A percentile compares a stretch with the other conserved stretches of the same genome.
These are phyloP conservation scores for Otocyon megalotis DNA, from an alignment of 2,113 vertebrate species.

Conservation along the genomic window DNA sequence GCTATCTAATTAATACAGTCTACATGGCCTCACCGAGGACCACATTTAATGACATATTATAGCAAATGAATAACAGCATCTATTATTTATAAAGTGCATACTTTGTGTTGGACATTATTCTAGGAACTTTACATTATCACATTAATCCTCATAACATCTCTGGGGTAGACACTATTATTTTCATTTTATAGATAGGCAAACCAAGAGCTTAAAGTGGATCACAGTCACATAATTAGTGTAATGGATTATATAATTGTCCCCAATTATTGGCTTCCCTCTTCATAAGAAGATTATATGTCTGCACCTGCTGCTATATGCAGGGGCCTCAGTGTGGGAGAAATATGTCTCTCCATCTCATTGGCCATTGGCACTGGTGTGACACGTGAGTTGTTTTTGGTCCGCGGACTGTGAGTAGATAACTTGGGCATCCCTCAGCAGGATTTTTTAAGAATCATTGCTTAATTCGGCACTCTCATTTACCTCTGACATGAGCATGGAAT, in stretches of 20 bases:
- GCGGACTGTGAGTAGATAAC: not conserved
- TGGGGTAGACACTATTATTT: not conserved
- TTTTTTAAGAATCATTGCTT: not conserved
- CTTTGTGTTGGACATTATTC: not conserved
- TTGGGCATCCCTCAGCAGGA: not conserved
- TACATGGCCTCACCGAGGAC: not conserved
- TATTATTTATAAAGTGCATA: not conserved
- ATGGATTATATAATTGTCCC: not conserved
- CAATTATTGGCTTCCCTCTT: not conserved
- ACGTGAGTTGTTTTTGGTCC: not conserved
- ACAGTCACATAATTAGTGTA: not conserved
- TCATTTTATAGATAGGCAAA: not conserved
- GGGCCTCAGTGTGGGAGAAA: not conserved
- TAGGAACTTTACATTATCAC: not conserved
- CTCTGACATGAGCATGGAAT: not conserved
- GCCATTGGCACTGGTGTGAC: not conserved
- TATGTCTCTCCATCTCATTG: not conserved
- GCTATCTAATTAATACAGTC: not conserved
- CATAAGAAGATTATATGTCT: not conserved
- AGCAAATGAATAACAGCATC: not conserved
- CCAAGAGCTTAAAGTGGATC: not conserved
- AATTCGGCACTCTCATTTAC: not conserved
- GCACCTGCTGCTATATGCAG: not conserved
- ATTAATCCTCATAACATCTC: not conserved
- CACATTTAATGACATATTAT: not conserved